These are phyloP conservation scores for Hetaerina titia DNA, from an alignment of 2,888 invertebrate species.

Conservation along the genomic window DNA sequence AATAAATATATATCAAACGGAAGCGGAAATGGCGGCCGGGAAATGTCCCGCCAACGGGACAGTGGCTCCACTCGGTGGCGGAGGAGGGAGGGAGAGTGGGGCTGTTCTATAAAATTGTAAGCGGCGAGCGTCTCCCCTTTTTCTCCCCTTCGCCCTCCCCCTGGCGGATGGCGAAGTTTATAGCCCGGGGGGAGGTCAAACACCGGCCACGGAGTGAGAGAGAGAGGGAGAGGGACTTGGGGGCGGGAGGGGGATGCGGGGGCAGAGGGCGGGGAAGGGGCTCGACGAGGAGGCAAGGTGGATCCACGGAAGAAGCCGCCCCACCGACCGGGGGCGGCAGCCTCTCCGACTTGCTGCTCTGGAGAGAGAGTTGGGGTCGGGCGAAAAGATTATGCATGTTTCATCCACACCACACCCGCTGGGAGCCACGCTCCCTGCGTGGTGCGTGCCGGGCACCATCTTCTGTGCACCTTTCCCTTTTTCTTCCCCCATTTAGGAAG, in stretches of 20 bases:
- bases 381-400: too few species aligned
- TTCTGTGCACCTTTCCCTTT: too few species aligned
- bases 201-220: constrained; percentile 23
- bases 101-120: background rate
- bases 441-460: too few species aligned
- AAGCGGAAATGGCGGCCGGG: background rate
- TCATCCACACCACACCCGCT: too few species aligned
- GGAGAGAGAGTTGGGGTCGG: too few species aligned
- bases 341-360: too few species aligned
- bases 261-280: background rate
- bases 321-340: too few species aligned
- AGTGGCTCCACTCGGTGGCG: background rate
- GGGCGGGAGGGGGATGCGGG: background rate
- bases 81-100: background rate
- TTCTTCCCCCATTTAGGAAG: too few species aligned
- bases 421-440: too few species aligned
- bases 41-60: background rate
- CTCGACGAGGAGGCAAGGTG: background rate
- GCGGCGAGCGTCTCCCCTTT: too few species aligned
- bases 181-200: constrained; percentile 31
- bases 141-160: too few species aligned
- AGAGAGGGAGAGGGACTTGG: background rate
- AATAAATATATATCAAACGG: background rate
- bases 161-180: constrained; percentile 18
- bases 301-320: too few species aligned